Percentiles rank a stretch among this genome's conserved stretches.
Conservation (phyloP, 1,140 invertebrate genomes). For the Drosophila auraria region DNA sequence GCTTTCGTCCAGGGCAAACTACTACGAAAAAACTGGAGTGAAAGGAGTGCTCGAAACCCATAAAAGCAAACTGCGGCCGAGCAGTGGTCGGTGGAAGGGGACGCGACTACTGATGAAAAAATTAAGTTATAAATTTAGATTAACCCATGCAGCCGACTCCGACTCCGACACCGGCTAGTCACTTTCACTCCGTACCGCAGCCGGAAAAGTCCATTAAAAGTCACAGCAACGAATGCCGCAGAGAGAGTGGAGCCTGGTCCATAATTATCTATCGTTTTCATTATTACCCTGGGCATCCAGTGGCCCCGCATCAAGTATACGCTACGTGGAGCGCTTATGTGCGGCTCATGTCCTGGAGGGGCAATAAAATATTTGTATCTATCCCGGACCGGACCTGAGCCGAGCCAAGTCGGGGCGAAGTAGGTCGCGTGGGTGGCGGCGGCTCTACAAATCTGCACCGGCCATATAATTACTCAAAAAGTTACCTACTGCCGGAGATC, state of each 20-base stretch:
- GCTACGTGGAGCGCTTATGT: constrained; percentile 51
- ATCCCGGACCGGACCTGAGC: constrained; percentile 35
- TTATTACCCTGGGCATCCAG: constrained; percentile 59
- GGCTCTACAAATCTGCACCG: constrained; percentile 64
- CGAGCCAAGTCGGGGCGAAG: not conserved
- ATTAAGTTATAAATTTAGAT: constrained; percentile 83
- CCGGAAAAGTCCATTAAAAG: constrained; percentile 74
- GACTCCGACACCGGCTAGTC: constrained; percentile 15
- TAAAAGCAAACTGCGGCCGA: constrained; percentile 40
- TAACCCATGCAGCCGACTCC: constrained; percentile 59
- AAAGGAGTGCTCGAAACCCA: constrained; percentile 38
- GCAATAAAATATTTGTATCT: constrained; percentile 83
- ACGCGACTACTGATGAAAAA: constrained; percentile 62
- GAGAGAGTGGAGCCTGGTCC: not conserved
- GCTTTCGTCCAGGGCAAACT: constrained; percentile 62
- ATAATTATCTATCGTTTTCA: constrained; percentile 82
- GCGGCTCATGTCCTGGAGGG: constrained; percentile 72
- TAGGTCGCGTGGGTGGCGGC: constrained; percentile 48
- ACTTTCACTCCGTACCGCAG: constrained; percentile 39
- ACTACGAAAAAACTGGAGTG: not conserved
- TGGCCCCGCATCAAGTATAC: constrained; percentile 52
- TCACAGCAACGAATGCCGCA: constrained; percentile 26
- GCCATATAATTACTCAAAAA: constrained; percentile 80
- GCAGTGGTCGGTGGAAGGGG: constrained; percentile 4
- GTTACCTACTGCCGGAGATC: constrained; percentile 41